A percentile compares a stretch with the other conserved stretches of the same genome.
These are phyloP conservation scores for Cotesia vestalis DNA, from an alignment of 1,140 invertebrate species.

Conservation along the genomic window DNA sequence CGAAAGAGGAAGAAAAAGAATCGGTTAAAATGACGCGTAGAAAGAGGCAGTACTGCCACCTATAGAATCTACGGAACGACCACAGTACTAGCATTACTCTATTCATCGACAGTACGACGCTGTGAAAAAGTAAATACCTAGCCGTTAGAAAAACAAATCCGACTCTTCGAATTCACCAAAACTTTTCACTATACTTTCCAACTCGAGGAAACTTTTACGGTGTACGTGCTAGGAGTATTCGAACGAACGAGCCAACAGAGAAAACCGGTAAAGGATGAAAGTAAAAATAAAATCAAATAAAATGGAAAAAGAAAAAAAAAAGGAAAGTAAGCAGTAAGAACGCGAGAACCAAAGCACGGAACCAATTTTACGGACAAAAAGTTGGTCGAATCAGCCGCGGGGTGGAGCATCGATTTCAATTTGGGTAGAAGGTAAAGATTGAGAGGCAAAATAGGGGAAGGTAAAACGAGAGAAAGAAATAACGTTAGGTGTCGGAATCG, in stretches of 20 bases:
- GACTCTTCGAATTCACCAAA: constrained; percentile 52
- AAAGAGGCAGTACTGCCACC: constrained; percentile 27
- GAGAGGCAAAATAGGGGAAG: constrained; percentile 22
- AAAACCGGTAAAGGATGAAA: neutral
- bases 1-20: constrained; percentile 17
- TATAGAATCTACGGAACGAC: constrained; percentile 21
- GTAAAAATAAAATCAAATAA: neutral
- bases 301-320: constrained; percentile 9
- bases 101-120: constrained; percentile 47
- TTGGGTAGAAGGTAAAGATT: constrained; percentile 36
- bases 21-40: neutral
- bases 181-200: constrained; percentile 44
- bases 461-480: constrained; percentile 27
- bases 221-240: constrained; percentile 31
- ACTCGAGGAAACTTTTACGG: constrained; percentile 44
- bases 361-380: constrained; percentile 46
- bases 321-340: constrained; percentile 7
- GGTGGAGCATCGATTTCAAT: constrained; percentile 44
- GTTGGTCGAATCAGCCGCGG: constrained; percentile 30
- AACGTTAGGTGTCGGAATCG: constrained; percentile 36
- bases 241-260: constrained; percentile 8
- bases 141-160: constrained; percentile 59
- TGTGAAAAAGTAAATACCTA: constrained; percentile 59
- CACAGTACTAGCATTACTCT: constrained; percentile 37
- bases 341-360: constrained; percentile 35